A percentile compares a stretch with the other conserved stretches of the same genome.
Evolutionary conservation across 2,888 invertebrate genomes (phyloP).

Genomic region (Conomelus anceps): DNA sequence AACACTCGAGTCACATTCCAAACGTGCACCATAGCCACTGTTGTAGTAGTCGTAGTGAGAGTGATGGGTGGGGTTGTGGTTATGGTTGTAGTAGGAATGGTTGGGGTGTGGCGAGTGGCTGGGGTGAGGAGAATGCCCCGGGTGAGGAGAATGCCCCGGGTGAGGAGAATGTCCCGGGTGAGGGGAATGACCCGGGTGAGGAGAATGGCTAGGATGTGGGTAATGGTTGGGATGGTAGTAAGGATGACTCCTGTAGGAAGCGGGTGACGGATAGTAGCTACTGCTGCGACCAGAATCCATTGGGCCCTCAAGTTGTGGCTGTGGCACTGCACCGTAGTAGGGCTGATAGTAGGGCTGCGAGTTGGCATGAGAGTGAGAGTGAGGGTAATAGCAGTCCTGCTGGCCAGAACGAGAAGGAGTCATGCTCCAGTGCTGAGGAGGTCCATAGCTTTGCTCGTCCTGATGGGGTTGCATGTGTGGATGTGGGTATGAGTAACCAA

Average conservation of each 20-base stretch:
- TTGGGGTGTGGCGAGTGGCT: neutral
- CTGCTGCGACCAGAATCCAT: neutral
- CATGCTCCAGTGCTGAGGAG: conserved; percentile 6
- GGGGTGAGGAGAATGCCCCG: neutral
- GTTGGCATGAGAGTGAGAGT: conserved; percentile 17
- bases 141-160: neutral
- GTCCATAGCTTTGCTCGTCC: conserved; percentile 18
- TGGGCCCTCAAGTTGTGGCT: neutral
- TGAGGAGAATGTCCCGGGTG: neutral
- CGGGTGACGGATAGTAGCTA: neutral
- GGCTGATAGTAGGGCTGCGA: conserved; percentile 26
- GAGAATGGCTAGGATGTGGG: conserved; percentile 21
- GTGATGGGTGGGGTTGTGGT: conserved; percentile 27
- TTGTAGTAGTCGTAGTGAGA: conserved; percentile 30
- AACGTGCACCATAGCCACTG: conserved; percentile 24
- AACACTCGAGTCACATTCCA: conserved; percentile 21
- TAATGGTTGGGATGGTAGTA: conserved; percentile 23
- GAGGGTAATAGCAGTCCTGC: conserved; percentile 21
- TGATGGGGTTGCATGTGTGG: conserved; percentile 6
- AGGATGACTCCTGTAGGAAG: conserved; percentile 6
- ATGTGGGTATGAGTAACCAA: conserved; percentile 20
- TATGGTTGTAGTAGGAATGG: conserved; percentile 19
- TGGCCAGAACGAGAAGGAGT: conserved; percentile 8
- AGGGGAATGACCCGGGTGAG: conserved; percentile 14
- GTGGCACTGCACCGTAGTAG: conserved; percentile 24